phyloP scores from a whole-genome alignment of 2,888 invertebrate genomes.

The Autographa pulchrina region DNA sequence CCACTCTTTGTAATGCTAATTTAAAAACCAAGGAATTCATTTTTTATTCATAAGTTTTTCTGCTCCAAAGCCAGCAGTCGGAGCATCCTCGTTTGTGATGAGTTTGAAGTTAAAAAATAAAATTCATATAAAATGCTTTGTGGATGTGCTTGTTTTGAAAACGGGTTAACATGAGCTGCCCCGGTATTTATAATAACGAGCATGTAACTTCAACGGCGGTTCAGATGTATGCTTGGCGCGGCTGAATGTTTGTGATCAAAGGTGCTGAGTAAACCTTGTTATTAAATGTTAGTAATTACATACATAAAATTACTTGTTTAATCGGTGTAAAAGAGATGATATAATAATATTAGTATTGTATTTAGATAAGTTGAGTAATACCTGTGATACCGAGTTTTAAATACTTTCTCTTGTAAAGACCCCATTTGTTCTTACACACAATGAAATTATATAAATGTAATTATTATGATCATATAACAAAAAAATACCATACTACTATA shows the following conservation, averaged over 20 bases:
- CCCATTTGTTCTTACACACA: no score
- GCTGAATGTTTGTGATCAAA: slow-evolving; percentile 47
- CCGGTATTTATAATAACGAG: slow-evolving; percentile 55
- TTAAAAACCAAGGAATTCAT: slow-evolving; percentile 89
- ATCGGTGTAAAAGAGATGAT: background rate
- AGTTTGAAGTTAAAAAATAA: slow-evolving; percentile 77
- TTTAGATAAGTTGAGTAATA: no score
- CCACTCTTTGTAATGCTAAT: slow-evolving; percentile 89
- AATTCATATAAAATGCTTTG: slow-evolving; percentile 71
- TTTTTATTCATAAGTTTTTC: slow-evolving; percentile 90
- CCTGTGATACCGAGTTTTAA: no score
- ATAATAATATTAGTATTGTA: no score
- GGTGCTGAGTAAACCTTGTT: slow-evolving; percentile 34
- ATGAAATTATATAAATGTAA: no score
- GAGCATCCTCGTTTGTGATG: slow-evolving; percentile 84
- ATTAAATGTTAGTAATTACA: slow-evolving; percentile 42
- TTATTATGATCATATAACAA: no score
- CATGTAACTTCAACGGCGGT: slow-evolving; percentile 48
- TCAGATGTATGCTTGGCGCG: slow-evolving; percentile 39
- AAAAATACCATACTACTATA: no score
- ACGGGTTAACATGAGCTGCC: slow-evolving; percentile 50
- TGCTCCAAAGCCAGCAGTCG: slow-evolving; percentile 85
- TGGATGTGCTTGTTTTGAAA: slow-evolving; percentile 61
- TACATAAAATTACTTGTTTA: slow-evolving; percentile 29
- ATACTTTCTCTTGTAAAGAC: no score